Base-by-base conservation (phyloP, 2,113 vertebrate genomes). In the Rattus rattus region DNA sequence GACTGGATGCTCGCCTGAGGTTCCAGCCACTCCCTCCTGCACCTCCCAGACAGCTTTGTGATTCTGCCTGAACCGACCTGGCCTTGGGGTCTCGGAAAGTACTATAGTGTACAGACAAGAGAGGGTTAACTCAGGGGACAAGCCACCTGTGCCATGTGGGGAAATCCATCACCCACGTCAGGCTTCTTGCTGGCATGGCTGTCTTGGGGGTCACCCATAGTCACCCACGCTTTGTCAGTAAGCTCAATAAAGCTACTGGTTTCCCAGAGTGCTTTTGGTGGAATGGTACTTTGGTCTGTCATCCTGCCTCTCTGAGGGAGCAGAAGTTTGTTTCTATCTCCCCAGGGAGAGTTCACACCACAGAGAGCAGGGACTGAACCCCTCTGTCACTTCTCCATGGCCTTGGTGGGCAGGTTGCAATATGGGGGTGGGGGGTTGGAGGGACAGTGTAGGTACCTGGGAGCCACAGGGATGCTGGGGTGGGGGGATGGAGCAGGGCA, bases 361-460 rank as follows among this genome's bases (percentile, higher is more conserved):
- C 9, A 54, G 17, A 79, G 47, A 54, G 28, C 17, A 9, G 1
- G 49, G 61, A 47, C 79, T 16, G 7, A 67, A 47, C 14, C 70
- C 56, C 90, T 88, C 26, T 0, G 49, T 63, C 13, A 11, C 83
- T 69, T 67, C 54, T 65, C 10, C 14, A 72, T 14, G 24, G 75
- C 47, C 75, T 39, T 47, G 1, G 47, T 1, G 47, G 76, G 59
- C 65, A 14, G 80, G 24, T 39, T 17, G 26, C 1, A 10, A 19
- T 7, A 1, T 30, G 83, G 17, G 13, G 49, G 16, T 2, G 4
- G 69, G 5, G 67, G 30, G 28, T 0, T 69, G 28, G 65, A n/a
- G 69, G 59, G 1, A 30, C 43, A 28, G 24, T 17, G 20, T 2
- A 33, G 72, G 30, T 1, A 3, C 61, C 30, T 0, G 30, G 63